Evolutionary conservation across 2,888 invertebrate genomes (phyloP).

Genomic region (Temnothorax rugatulus): DNA sequence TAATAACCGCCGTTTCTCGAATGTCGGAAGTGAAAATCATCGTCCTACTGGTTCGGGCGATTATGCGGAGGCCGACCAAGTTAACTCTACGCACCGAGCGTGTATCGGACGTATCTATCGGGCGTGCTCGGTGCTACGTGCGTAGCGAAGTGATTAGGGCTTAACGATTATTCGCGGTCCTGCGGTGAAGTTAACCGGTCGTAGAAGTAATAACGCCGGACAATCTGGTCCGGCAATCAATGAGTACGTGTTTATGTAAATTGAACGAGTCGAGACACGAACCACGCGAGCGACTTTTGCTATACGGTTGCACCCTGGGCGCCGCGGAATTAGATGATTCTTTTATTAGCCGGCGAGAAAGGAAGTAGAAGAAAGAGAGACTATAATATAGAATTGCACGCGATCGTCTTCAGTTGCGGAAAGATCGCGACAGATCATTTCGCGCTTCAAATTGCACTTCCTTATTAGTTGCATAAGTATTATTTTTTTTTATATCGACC

Average conservation of each 20-base stretch:
- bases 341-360: slow-evolving; percentile 73
- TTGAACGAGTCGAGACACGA: slow-evolving; percentile 81
- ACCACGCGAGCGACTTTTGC: slow-evolving; percentile 79
- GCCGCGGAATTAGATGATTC: slow-evolving; percentile 60
- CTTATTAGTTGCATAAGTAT: neutral
- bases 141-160: slow-evolving; percentile 72
- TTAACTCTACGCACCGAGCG: slow-evolving; percentile 26
- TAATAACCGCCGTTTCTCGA: slow-evolving; percentile 35
- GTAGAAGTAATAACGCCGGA: slow-evolving; percentile 80
- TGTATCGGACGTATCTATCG: slow-evolving; percentile 54
- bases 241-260: slow-evolving; percentile 85
- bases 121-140: slow-evolving; percentile 59
- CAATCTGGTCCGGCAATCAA: slow-evolving; percentile 83
- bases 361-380: slow-evolving; percentile 45
- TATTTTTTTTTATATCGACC: neutral
- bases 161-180: slow-evolving; percentile 73
- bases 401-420: slow-evolving; percentile 39
- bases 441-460: neutral
- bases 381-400: slow-evolving; percentile 56
- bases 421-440: slow-evolving; percentile 56
- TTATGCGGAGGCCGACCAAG: slow-evolving; percentile 31
- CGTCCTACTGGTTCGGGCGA: slow-evolving; percentile 28
- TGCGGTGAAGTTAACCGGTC: slow-evolving; percentile 76
- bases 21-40: slow-evolving; percentile 48
- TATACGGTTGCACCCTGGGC: slow-evolving; percentile 64